Percentiles rank a stretch among this genome's conserved stretches.
Evolutionary conservation across 35 echinoderm and acorn worm genomes (phyloP).

Genomic region (Ophiothrix spiculata): DNA sequence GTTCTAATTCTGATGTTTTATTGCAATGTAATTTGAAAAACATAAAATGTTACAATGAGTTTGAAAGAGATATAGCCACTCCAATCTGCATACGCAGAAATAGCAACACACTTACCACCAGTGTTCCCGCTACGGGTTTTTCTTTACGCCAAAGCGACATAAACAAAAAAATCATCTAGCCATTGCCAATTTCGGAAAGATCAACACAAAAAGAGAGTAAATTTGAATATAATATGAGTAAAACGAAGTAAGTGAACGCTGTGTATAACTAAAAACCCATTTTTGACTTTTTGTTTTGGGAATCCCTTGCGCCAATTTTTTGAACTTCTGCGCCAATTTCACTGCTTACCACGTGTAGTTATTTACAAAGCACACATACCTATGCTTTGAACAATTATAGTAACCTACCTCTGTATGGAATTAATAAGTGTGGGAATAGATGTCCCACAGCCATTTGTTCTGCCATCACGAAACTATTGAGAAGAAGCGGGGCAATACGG

Average conservation of each 20-base stretch:
- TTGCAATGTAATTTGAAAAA: not conserved
- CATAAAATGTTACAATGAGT: not conserved
- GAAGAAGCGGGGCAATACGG: conserved; percentile 61
- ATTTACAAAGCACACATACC: not conserved
- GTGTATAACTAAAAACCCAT: no score
- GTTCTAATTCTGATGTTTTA: not conserved
- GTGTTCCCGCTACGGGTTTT: no score
- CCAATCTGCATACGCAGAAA: no score
- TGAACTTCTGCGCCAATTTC: not conserved
- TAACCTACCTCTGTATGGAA: conserved; percentile 69
- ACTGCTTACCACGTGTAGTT: not conserved
- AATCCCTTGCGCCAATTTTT: not conserved
- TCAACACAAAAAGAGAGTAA: no score
- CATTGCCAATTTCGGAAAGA: no score
- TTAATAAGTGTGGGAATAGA: conserved; percentile 79
- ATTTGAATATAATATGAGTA: no score
- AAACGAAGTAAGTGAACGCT: no score
- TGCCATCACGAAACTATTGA: conserved; percentile 91
- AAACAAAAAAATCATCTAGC: no score
- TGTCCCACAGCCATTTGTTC: conserved; percentile 69
- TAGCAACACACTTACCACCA: no score
- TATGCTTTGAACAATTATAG: not conserved
- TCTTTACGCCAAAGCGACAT: no score
- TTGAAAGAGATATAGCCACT: no score
- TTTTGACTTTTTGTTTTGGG: not conserved